These are phyloP conservation scores for Gallinago media DNA, from an alignment of 2,113 vertebrate species.

Conservation along the genomic window DNA sequence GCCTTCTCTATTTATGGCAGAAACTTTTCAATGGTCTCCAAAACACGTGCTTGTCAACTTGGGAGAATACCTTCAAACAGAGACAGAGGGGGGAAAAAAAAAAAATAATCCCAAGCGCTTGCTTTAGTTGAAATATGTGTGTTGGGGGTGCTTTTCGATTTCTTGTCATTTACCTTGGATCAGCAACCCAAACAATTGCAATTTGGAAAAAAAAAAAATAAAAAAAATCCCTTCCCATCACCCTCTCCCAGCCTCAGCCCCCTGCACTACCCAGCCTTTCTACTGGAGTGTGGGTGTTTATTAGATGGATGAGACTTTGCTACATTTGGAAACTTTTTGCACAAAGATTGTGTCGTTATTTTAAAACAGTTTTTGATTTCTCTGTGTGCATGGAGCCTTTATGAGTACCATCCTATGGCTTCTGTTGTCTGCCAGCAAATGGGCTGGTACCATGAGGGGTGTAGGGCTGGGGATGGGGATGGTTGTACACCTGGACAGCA, in stretches of 20 bases:
- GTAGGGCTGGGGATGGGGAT: background rate
- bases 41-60: constrained; percentile 85
- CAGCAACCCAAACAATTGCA: constrained; percentile 71
- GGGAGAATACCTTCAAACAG: constrained; percentile 81
- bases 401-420: background rate
- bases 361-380: constrained; percentile 28
- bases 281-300: constrained; percentile 23
- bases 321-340: background rate
- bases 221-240: constrained; percentile 13
- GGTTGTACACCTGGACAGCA: background rate
- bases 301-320: constrained; percentile 19
- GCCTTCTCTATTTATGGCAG: constrained; percentile 83
- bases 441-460: background rate
- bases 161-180: constrained; percentile 74
- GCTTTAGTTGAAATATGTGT: constrained; percentile 77
- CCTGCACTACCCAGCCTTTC: background rate
- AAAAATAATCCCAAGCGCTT: constrained; percentile 68
- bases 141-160: constrained; percentile 65
- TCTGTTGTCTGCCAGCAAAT: background rate
- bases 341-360: constrained; percentile 49
- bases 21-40: constrained; percentile 86
- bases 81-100: constrained; percentile 63
- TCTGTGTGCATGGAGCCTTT: background rate
- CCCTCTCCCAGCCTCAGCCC: background rate
- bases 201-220: constrained; percentile 36